Percentiles rank a stretch among this genome's conserved stretches.
phyloP scores from a whole-genome alignment of 2,888 invertebrate species.

The Tiphia femorata region DNA sequence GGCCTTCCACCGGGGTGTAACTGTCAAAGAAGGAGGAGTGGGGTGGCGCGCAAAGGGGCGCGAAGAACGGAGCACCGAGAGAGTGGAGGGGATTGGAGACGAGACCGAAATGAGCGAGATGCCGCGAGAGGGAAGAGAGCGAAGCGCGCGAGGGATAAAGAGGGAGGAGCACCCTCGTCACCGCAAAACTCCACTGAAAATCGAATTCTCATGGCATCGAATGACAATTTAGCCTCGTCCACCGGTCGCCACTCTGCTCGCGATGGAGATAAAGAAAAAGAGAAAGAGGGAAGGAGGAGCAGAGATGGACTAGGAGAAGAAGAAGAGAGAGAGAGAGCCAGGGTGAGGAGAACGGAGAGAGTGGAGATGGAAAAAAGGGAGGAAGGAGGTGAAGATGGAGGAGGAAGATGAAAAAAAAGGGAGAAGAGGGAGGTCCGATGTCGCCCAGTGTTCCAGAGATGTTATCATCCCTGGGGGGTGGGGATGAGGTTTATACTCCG shows the following conservation, averaged over 20 bases:
- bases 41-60: not conserved
- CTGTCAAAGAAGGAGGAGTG: not conserved
- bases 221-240: conserved; percentile 60
- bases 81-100: conserved; percentile 5
- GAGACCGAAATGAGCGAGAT: conserved; percentile 11
- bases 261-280: conserved; percentile 14
- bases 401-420: conserved; percentile 5
- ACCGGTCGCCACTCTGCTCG: not conserved
- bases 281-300: not conserved
- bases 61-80: conserved; percentile 1
- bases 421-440: not conserved
- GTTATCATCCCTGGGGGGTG: conserved; percentile 44
- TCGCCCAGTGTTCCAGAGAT: conserved; percentile 33
- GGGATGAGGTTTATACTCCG: conserved; percentile 40
- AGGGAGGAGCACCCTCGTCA: conserved; percentile 43
- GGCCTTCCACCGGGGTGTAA: not conserved
- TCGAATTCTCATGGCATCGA: conserved; percentile 67
- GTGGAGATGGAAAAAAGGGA: not conserved
- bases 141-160: conserved; percentile 29
- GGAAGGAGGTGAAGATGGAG: conserved; percentile 4
- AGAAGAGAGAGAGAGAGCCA: not conserved
- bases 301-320: not conserved
- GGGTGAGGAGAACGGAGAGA: not conserved
- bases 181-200: conserved; percentile 55
- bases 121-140: not conserved